Evolutionary conservation across 2,113 vertebrate genomes (phyloP).

Genomic region (Heterotilapia buettikoferi): DNA sequence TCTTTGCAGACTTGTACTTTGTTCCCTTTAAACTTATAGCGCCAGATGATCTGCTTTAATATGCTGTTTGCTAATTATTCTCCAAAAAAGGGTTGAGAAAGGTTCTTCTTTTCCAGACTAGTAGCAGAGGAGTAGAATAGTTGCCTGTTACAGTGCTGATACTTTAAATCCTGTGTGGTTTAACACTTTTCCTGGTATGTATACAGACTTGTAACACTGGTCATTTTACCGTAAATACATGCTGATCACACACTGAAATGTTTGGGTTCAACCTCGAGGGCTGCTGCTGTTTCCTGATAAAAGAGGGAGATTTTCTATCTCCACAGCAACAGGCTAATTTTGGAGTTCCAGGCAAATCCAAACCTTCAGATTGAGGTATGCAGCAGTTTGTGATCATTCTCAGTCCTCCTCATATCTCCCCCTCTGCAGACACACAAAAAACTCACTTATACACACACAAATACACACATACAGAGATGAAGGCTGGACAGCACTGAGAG

Average conservation of each 20-base stretch:
- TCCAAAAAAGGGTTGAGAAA: neutral
- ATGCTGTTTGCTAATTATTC: neutral
- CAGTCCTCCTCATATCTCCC: conserved; percentile 26
- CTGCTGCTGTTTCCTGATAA: conserved; percentile 56
- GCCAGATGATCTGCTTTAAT: neutral
- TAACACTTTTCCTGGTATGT: conserved; percentile 38
- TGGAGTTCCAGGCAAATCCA: conserved; percentile 50
- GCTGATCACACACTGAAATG: conserved; percentile 29
- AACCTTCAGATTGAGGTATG: conserved; percentile 56
- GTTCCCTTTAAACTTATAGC: neutral
- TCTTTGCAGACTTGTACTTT: neutral
- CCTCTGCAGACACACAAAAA: neutral
- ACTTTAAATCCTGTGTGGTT: conserved; percentile 7
- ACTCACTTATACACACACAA: neutral
- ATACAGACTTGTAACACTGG: neutral
- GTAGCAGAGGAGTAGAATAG: neutral
- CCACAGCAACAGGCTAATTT: conserved; percentile 61
- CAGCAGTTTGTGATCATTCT: conserved; percentile 58
- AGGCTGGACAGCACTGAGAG: conserved; percentile 1
- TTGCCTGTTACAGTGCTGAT: neutral
- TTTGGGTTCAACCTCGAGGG: conserved; percentile 5
- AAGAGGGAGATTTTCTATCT: conserved; percentile 48
- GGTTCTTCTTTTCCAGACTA: neutral
- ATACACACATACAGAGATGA: conserved; percentile 10
- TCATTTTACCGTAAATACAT: conserved; percentile 31